Evolutionary conservation across 2,888 invertebrate species (phyloP).

Genomic region (Sinodicranocentrus sp.): DNA sequence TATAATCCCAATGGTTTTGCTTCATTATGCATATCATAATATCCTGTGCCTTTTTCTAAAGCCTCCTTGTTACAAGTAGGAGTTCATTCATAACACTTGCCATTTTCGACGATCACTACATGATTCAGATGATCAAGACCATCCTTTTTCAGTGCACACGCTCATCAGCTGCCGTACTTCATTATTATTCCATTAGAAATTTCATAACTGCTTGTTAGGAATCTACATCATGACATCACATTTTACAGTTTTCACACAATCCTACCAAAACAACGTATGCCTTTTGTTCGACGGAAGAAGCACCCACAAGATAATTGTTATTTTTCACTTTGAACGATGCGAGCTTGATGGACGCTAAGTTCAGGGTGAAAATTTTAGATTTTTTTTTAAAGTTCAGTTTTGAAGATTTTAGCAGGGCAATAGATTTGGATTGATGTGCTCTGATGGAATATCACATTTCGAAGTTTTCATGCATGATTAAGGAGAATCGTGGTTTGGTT

Average conservation of each 20-base stretch:
- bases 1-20: not conserved
- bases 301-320: constrained; percentile 2
- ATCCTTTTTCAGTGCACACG: constrained; percentile 20
- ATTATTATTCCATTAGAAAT: constrained; percentile 56
- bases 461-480: too few relatives aligned
- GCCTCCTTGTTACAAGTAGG: constrained; percentile 23
- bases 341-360: too few relatives aligned
- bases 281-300: not conserved
- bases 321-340: too few relatives aligned
- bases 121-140: constrained; percentile 10
- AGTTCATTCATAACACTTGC: not conserved
- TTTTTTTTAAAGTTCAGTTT: too few relatives aligned
- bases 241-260: constrained; percentile 46
- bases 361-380: too few relatives aligned
- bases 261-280: constrained; percentile 25
- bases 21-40: not conserved
- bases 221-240: constrained; percentile 9
- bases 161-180: constrained; percentile 18
- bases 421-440: too few relatives aligned
- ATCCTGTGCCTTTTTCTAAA: not conserved
- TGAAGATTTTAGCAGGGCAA: too few relatives aligned
- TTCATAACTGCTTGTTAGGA: not conserved
- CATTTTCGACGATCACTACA: too few relatives aligned
- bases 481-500: too few relatives aligned
- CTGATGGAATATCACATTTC: too few relatives aligned